Conservation (phyloP, 2,888 invertebrate genomes). For the Seira sanloemensis region DNA sequence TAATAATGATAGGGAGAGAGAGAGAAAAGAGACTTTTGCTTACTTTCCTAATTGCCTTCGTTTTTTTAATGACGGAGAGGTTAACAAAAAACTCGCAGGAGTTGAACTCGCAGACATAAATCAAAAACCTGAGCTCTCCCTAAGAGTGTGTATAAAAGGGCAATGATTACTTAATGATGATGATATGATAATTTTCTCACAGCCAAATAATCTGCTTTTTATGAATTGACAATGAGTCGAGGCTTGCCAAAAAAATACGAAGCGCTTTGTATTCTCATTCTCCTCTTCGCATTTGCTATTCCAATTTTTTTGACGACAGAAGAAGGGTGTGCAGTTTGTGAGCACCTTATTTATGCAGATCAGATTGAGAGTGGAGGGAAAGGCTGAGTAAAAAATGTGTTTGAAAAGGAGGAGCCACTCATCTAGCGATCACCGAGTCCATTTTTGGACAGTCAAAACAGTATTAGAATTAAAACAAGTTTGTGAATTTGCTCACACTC, state of each 20-base stretch:
- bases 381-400: not conserved
- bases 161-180: not conserved
- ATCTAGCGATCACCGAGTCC: not conserved
- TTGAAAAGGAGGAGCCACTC: not conserved
- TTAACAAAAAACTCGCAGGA: not conserved
- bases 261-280: not conserved
- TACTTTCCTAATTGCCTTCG: not conserved
- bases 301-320: not conserved
- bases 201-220: not conserved
- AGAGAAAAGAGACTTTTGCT: not conserved
- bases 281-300: not conserved
- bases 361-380: not conserved
- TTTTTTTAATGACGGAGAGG: not conserved
- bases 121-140: not conserved
- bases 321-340: not conserved
- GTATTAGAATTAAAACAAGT: not conserved
- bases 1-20: constrained; percentile 2
- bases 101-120: not conserved
- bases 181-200: not conserved
- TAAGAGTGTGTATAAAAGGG: not conserved
- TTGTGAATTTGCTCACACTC: not conserved
- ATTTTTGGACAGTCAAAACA: not conserved
- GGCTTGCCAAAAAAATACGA: not conserved
- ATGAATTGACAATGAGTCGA: not conserved
- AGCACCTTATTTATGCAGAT: not conserved